phyloP scores from a whole-genome alignment of 2,888 invertebrate genomes.

The Calephelis perditalis region DNA sequence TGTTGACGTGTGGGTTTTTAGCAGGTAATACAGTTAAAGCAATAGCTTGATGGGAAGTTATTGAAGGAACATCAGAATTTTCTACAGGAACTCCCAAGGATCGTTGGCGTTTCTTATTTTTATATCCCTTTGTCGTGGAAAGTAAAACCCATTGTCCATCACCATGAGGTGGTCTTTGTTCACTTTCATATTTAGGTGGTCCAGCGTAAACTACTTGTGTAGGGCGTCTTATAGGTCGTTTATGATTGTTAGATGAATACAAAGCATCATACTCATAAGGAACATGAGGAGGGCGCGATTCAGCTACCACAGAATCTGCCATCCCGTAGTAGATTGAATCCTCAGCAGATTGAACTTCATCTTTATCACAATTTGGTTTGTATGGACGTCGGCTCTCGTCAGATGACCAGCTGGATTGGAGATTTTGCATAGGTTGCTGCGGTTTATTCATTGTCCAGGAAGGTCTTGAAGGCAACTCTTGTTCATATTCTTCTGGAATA shows the following conservation, averaged over 20 bases:
- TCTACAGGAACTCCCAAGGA: slow-evolving; percentile 49
- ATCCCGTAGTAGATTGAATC: slow-evolving; percentile 58
- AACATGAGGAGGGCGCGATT: slow-evolving; percentile 66
- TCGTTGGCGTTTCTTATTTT: slow-evolving; percentile 70
- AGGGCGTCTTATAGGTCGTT: slow-evolving; percentile 60
- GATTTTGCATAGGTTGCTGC: slow-evolving; percentile 45
- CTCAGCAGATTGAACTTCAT: slow-evolving; percentile 49
- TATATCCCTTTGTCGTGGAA: slow-evolving; percentile 87
- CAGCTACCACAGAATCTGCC: slow-evolving; percentile 66
- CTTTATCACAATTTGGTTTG: slow-evolving; percentile 63
- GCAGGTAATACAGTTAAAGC: slow-evolving; percentile 86
- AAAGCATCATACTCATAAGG: slow-evolving; percentile 68
- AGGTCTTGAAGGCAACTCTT: slow-evolving; percentile 62
- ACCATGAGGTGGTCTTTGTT: slow-evolving; percentile 80
- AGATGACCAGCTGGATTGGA: slow-evolving; percentile 55
- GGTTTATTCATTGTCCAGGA: slow-evolving; percentile 52
- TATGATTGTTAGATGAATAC: slow-evolving; percentile 50
- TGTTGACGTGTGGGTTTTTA: slow-evolving; percentile 78
- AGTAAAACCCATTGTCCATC: slow-evolving; percentile 88
- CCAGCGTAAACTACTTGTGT: slow-evolving; percentile 74
- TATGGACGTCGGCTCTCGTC: slow-evolving; percentile 63
- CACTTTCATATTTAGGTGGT: slow-evolving; percentile 52
- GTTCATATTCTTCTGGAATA: slow-evolving; percentile 50
- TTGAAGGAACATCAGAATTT: slow-evolving; percentile 42
- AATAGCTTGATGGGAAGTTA: slow-evolving; percentile 75